Evolutionary conservation across 2,113 vertebrate species (phyloP), one percentile per base, ranked within the genome.

Genomic region (Craseonycteris thonglongyai): DNA sequence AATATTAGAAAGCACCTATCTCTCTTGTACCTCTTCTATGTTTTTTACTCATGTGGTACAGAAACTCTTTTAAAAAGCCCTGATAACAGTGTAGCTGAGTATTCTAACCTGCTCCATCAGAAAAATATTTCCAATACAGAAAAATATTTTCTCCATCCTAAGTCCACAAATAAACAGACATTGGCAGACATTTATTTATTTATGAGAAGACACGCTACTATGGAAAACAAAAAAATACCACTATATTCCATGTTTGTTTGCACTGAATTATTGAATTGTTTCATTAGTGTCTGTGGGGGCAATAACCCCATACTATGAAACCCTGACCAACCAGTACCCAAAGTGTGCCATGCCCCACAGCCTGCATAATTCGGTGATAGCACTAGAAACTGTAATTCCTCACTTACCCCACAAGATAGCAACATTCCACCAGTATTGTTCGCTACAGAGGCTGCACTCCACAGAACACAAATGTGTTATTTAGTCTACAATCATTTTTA

Each of bases 381-480:
- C 2, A 65, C 1, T 7, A 42, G 24, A 1, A 72, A 24, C 1
- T 83, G 79, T 0, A 97, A 74, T 97, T 95, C 28, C 33, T 9
- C 1, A 2, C 0, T 0, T 35, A 0, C 0, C 54, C 95, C 98
- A 98, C 95, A 80, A 97, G 97, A 96, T 59, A 15, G 97, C 72
- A 91, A 58, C 19, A 33, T 24, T 58, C 12, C 0, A 95, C 98
- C 91, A 93, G 79, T 0, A 19, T 78, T 90, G 47, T 35, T 66
- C 24, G 5, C 2, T 0, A 5, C 7, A 0, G 1, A 0, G 0
- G 0, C 0, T 18, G 38, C 1, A 0, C 13, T 45, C 10, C 1
- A 42, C 74, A 58, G 12, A 72, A 22, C 84, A 38, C 6, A 94
- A 96, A 94, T 2, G 54, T 13, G 33, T 30, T 91, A 30, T 6